A percentile compares a stretch with the other conserved stretches of the same genome.
These are phyloP conservation scores for Drosophila subquinaria DNA, from an alignment of 2,888 invertebrate species.

Conservation along the genomic window DNA sequence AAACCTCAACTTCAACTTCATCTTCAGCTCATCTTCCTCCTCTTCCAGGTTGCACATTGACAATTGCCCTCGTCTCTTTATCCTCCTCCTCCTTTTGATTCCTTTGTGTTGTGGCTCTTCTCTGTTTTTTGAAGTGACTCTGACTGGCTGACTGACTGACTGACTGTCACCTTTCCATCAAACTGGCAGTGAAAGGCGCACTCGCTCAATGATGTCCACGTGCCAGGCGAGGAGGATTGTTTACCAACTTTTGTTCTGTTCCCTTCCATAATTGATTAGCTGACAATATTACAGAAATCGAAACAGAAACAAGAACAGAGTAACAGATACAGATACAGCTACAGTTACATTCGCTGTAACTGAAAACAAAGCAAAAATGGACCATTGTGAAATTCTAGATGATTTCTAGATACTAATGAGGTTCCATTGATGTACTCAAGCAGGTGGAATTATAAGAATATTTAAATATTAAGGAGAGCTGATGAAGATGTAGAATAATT, in stretches of 20 bases:
- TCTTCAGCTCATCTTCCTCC: slow-evolving; percentile 8
- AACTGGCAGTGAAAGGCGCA: slow-evolving; percentile 70
- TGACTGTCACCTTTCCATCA: slow-evolving; percentile 82
- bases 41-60: slow-evolving; percentile 22
- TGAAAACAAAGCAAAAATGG: slow-evolving; percentile 27
- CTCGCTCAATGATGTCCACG: slow-evolving; percentile 61
- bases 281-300: slow-evolving; percentile 27
- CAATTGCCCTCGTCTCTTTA: slow-evolving; percentile 38
- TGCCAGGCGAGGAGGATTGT: slow-evolving; percentile 71
- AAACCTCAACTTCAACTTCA: slow-evolving; percentile 13
- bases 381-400: slow-evolving; percentile 17
- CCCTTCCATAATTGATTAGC: slow-evolving; percentile 57
- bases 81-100: slow-evolving; percentile 63
- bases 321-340: slow-evolving; percentile 6
- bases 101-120: slow-evolving; percentile 23
- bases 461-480: neutral
- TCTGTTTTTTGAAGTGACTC: slow-evolving; percentile 13
- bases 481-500: too few relatives aligned
- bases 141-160: slow-evolving; percentile 6
- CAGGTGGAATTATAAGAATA: slow-evolving; percentile 28
- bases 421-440: slow-evolving; percentile 2
- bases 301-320: slow-evolving; percentile 11
- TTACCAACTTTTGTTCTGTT: slow-evolving; percentile 59
- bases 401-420: slow-evolving; percentile 13
- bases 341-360: slow-evolving; percentile 6